Evolutionary conservation across 2,797 vertebrate genomes (phyloP), one percentile per base, ranked within the genome.

Genomic region (Hemitrygon akajei): DNA sequence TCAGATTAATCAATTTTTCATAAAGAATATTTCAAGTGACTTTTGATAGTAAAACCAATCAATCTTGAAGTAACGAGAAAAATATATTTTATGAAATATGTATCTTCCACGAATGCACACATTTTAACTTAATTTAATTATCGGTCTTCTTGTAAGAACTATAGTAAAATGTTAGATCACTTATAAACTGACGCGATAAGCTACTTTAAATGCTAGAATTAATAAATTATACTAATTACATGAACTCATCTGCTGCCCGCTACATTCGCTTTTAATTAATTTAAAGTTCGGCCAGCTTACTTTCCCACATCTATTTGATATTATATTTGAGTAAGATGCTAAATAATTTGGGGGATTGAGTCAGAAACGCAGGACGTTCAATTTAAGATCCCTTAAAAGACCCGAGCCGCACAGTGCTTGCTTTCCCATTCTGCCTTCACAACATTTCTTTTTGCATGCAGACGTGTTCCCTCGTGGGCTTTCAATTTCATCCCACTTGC

Each of bases 401-500:
- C 14, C 63, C 11, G 7, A 66, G 7, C 7, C 34, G 37, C 18
- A 7, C 22, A 37, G 16, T 79, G n/a, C 9, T n/a, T n/a, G 12
- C 34, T 76, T 76, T 76, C 25, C 27, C 37, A 79, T 66, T 37
- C 6, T 30, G 82, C 10, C 34, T 20, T 69, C 34, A 9, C 16
- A 69, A 37, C 1, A 89, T 89, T 66, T 66, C 7, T 12, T 69
- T 69, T 69, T 37, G 60, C 86, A 89, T 66, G 86, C 18, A 89
- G 60, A 69, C 34, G 37, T 37, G 60, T 34, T 69, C n/a, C 63
- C 86, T 89, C 60, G 16, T 69, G 86, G 86, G 60, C 86, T 89
- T 89, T 89, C 86, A 89, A 69, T 56, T 93, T 93, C 91, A 76
- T 89, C 71, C 91, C 71, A 93, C 27, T 92, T 92, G 76, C 71